Evolutionary conservation across 2,888 invertebrate genomes (phyloP), one percentile per base, ranked within the genome.

Genomic region (Serrognathus titanus): DNA sequence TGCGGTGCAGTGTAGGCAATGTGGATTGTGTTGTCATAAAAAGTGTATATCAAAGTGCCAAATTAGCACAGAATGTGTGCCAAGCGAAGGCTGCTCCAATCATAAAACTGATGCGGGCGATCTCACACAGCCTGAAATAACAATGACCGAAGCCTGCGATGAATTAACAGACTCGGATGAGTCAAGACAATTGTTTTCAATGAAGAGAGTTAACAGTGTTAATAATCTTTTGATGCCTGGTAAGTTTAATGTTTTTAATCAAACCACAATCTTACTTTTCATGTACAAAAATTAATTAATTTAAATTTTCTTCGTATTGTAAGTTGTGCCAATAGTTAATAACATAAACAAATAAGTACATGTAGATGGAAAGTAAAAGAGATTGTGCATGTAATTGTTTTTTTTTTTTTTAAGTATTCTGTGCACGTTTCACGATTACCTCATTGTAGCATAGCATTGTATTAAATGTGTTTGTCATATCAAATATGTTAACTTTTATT

Each of bases 21-120:
- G 97, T 72, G 85, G 87, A 0, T 86, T 96, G 81, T 92, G 93
- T 65, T 96, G 96, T 73, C 97, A 97, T 78, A 97, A 96, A 78
- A 97, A 97, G 75, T 97, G 97, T 77, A 88, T 94, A 62, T 85
- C 85, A 8, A 92, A 93, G 70, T 96, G 95, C 75, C 90, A 89
- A 72, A 81, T 83, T 49, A 84, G 86, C 57, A 86, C 85, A 11
- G 80, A 82, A n/a, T 89, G 89, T 53, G 65, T 63, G 37, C 64
- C 66, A 31, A 62, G 59, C 6, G 69, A 70, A 31, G 61, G 61
- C 36, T 50, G 61, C 36, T 50, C 51, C 9, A 60, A 60, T 46
- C 41, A 60, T 4, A 71, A 69, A 58, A 61, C 49, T 35, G 73
- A 74, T 47, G 63, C 59, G 3, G 48, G 63, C 11, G 72, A 68